Conservation (phyloP, 2,797 vertebrate genomes). For the Rhinichthys osculus region DNA sequence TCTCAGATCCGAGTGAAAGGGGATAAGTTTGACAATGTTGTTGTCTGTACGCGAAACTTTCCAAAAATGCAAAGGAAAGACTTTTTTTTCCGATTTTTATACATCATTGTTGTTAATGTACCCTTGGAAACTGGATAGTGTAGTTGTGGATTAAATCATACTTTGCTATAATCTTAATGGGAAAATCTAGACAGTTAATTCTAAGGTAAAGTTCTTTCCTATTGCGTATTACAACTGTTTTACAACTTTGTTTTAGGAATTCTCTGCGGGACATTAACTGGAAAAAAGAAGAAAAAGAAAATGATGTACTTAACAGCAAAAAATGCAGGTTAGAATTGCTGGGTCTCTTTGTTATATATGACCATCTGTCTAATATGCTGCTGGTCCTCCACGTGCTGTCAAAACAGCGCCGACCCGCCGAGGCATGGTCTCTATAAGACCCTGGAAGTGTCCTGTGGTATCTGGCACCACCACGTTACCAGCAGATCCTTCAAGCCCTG, state of each 20-base stretch:
- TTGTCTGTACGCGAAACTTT: too few relatives aligned
- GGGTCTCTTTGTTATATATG: not conserved
- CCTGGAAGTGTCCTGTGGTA: not conserved
- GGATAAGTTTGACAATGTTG: not conserved
- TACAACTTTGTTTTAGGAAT: constrained; percentile 77
- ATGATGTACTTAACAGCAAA: constrained; percentile 98
- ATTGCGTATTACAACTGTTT: not conserved
- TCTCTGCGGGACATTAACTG: constrained; percentile 90
- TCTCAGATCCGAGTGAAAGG: not conserved
- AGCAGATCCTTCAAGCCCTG: not conserved
- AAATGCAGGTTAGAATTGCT: constrained; percentile 88
- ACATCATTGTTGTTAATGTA: not conserved
- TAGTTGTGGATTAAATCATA: not conserved
- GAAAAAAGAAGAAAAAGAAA: constrained; percentile 98
- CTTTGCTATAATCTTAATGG: not conserved
- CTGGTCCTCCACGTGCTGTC: too few relatives aligned
- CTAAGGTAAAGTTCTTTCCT: not conserved
- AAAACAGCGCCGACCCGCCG: not conserved
- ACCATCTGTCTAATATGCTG: not conserved
- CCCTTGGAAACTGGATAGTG: not conserved
- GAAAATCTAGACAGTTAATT: too few relatives aligned
- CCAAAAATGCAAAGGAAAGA: not conserved
- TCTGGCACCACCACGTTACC: not conserved
- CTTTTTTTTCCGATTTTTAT: not conserved
- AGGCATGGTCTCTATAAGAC: not conserved